phyloP scores from a whole-genome alignment of 1,140 invertebrate genomes.

The Cydia fagiglandana region DNA sequence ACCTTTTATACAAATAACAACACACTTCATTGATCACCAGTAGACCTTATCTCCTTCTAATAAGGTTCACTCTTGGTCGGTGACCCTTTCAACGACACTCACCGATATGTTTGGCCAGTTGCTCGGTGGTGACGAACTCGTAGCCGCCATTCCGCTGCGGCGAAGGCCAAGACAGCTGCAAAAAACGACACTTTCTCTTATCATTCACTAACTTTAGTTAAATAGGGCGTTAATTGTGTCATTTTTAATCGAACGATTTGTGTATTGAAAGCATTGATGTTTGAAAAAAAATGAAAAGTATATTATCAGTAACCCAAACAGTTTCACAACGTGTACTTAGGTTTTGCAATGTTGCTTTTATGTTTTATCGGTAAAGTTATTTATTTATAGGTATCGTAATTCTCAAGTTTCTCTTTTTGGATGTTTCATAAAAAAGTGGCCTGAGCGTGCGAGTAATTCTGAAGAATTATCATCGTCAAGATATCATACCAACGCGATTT shows the following conservation, averaged over 20 bases:
- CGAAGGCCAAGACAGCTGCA: conserved; percentile 70
- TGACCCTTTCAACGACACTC: conserved; percentile 33
- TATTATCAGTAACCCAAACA: no score
- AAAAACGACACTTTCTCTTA: conserved; percentile 35
- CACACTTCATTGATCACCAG: no score
- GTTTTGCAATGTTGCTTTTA: no score
- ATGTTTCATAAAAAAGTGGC: no score
- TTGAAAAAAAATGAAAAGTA: no score
- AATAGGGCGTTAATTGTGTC: background rate
- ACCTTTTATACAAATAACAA: background rate
- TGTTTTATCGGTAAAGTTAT: background rate
- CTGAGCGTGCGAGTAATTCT: no score
- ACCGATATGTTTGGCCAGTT: conserved; percentile 73
- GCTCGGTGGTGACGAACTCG: conserved; percentile 71
- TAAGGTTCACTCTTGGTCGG: no score
- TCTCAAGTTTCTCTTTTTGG: background rate
- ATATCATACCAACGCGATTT: no score
- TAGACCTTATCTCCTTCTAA: no score
- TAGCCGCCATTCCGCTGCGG: conserved; percentile 69
- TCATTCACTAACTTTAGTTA: background rate
- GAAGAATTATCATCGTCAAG: no score
- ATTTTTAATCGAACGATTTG: background rate
- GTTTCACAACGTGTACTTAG: no score
- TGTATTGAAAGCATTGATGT: background rate
- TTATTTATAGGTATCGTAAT: background rate